phyloP scores from a whole-genome alignment of 2,113 vertebrate species.

The Pantherophis guttatus region DNA sequence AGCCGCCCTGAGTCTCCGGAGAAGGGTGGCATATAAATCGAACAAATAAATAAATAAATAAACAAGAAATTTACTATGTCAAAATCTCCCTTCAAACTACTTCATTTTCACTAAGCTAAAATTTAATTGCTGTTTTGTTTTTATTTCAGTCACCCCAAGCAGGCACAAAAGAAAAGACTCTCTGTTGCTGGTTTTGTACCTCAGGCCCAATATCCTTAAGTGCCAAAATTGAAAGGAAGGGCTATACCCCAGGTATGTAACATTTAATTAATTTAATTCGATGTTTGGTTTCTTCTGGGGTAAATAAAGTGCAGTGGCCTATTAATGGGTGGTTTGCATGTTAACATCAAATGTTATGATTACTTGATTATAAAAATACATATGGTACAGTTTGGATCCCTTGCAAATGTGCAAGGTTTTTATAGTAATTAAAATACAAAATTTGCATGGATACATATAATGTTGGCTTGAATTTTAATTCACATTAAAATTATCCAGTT shows the following conservation, averaged over 20 bases:
- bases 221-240: constrained; percentile 99
- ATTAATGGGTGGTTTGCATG: neutral
- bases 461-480: rapidly evolving
- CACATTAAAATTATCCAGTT: neutral
- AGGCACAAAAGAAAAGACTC: constrained; percentile 98
- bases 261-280: neutral
- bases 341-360: neutral
- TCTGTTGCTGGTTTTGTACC: constrained; percentile 99
- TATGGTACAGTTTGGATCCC: neutral
- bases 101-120: neutral
- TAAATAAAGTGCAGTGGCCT: neutral
- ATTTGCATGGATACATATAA: neutral
- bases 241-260: constrained; percentile 94
- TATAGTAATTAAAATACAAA: neutral
- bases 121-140: constrained; percentile 44
- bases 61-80: neutral
- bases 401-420: neutral
- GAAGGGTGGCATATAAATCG: no score
- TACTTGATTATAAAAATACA: neutral
- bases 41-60: no score
- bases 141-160: constrained; percentile 93
- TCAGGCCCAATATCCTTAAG: constrained; percentile 99
- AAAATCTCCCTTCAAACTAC: neutral
- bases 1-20: no score
- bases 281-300: rapidly evolving